phyloP scores from a whole-genome alignment of 2,113 vertebrate genomes.

The Thunnus maccoyii region DNA sequence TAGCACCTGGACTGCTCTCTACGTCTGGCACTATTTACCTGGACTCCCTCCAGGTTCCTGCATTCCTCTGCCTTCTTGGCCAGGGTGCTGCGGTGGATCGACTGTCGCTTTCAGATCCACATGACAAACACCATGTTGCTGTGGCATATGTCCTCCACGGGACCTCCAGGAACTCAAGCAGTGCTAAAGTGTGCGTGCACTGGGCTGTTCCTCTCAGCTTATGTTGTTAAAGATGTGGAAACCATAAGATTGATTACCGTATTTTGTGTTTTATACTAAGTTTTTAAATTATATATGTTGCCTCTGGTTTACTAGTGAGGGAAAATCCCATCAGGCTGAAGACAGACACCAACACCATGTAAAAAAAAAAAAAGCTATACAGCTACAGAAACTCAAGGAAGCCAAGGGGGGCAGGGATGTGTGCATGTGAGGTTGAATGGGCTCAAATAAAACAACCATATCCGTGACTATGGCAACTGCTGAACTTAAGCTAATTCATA shows the following conservation, averaged over 20 bases:
- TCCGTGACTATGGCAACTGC: slow-evolving; percentile 78
- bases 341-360: not conserved
- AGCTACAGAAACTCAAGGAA: slow-evolving; percentile 36
- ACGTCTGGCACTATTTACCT: slow-evolving; percentile 21
- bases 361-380: slow-evolving; percentile 17
- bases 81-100: not conserved
- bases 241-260: not conserved
- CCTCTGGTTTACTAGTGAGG: not conserved
- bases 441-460: slow-evolving; percentile 80
- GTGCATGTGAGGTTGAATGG: slow-evolving; percentile 56
- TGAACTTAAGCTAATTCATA: slow-evolving; percentile 78
- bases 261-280: not conserved
- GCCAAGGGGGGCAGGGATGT: slow-evolving; percentile 2
- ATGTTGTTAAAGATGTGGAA: slow-evolving; percentile 9
- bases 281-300: slow-evolving; percentile 20
- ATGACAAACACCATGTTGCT: slow-evolving; percentile 58
- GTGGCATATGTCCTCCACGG: slow-evolving; percentile 61
- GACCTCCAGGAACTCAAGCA: slow-evolving; percentile 32
- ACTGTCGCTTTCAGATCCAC: slow-evolving; percentile 36
- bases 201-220: not conserved
- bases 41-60: slow-evolving; percentile 37
- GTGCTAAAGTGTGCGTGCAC: slow-evolving; percentile 27
- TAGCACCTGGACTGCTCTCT: slow-evolving; percentile 30
- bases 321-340: slow-evolving; percentile 31
- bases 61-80: slow-evolving; percentile 45